Percentiles rank a stretch among this genome's conserved stretches.
These are phyloP conservation scores for Melanotaenia boesemani DNA, from an alignment of 2,797 vertebrate species.

Conservation along the genomic window DNA sequence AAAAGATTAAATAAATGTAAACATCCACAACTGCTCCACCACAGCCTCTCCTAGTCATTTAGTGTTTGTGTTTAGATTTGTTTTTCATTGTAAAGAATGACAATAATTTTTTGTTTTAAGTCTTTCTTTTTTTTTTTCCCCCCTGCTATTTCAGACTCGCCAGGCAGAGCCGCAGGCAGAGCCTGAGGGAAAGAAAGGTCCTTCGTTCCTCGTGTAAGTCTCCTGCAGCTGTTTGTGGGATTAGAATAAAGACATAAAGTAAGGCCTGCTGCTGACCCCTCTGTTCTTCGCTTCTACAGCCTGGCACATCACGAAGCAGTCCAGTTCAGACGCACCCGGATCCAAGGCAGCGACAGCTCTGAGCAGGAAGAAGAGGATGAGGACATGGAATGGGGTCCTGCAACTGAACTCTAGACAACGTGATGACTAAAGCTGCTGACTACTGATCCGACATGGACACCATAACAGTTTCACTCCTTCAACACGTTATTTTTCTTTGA, in stretches of 20 bases:
- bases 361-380: constrained; percentile 73
- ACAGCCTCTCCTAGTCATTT: neutral
- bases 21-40: neutral
- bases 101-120: neutral
- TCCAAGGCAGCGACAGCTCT: constrained; percentile 88
- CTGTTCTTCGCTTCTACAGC: constrained; percentile 68
- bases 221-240: neutral
- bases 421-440: neutral
- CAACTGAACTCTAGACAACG: constrained; percentile 89
- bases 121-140: neutral
- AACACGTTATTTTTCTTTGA: constrained; percentile 4
- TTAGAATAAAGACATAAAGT: neutral
- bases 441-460: neutral
- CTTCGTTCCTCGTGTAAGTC: constrained; percentile 82
- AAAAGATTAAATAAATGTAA: neutral
- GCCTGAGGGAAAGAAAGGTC: constrained; percentile 65
- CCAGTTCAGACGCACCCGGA: constrained; percentile 87
- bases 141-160: constrained; percentile 70
- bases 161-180: constrained; percentile 62
- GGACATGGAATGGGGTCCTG: constrained; percentile 92
- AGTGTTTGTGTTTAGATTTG: neutral
- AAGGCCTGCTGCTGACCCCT: neutral
- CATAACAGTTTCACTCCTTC: constrained; percentile 7
- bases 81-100: neutral
- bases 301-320: constrained; percentile 88